Conservation (phyloP, 2,888 invertebrate genomes). For the Lepidochrysops patricia region DNA sequence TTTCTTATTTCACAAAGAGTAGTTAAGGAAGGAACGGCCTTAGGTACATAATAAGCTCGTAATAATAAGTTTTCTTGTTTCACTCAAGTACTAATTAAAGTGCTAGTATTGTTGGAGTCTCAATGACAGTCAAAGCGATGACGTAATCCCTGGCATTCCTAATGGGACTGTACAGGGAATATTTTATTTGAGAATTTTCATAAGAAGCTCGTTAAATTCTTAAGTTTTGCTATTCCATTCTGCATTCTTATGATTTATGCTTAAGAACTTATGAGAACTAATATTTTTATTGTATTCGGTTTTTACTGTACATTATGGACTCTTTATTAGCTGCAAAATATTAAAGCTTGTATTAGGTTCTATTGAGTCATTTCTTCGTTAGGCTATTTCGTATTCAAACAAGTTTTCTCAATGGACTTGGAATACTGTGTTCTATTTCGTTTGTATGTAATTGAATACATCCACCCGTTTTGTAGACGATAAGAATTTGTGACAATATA, state of each 20-base stretch:
- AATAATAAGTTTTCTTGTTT: constrained; percentile 5
- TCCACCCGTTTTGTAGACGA: background rate
- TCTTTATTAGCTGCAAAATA: no score
- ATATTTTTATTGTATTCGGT: background rate
- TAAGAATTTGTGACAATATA: background rate
- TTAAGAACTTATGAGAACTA: background rate
- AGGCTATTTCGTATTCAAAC: no score
- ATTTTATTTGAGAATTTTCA: constrained; percentile 18
- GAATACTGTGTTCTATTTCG: background rate
- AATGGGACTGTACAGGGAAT: constrained; percentile 1
- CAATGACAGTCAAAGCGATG: constrained; percentile 1
- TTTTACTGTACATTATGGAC: background rate
- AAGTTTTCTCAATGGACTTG: no score
- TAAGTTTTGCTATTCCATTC: constrained; percentile 10
- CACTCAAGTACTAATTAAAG: constrained; percentile 6
- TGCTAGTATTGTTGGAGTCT: background rate
- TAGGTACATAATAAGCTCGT: constrained; percentile 1
- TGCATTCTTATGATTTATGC: background rate
- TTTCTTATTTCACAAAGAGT: background rate
- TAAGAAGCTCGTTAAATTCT: constrained; percentile 26
- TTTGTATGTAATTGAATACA: background rate
- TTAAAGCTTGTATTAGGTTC: no score
- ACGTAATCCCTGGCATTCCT: background rate
- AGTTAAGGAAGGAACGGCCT: background rate
- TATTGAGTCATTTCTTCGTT: background rate